A percentile compares a stretch with the other conserved stretches of the same genome.
These are phyloP conservation scores for Takifugu ocellatus DNA, from an alignment of 2,797 vertebrate genomes.

Conservation along the genomic window DNA sequence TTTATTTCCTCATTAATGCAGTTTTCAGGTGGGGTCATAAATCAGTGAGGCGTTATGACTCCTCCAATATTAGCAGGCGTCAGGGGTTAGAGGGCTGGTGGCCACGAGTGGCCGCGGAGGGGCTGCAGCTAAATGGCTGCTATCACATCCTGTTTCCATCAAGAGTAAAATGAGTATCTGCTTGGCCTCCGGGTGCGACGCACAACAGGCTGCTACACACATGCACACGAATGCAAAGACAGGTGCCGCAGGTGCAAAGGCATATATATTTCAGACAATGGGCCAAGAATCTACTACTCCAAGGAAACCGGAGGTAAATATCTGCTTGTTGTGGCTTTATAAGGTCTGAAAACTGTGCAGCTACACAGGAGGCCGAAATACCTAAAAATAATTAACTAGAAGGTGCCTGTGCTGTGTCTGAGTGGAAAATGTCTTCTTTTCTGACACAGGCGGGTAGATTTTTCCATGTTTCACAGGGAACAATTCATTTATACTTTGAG, in stretches of 20 bases:
- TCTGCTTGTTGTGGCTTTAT: constrained; percentile 28
- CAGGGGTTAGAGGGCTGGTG: constrained; percentile 4
- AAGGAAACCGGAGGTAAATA: constrained; percentile 42
- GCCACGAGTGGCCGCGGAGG: constrained; percentile 7
- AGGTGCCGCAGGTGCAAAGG: too few relatives aligned
- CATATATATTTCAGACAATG: constrained; percentile 6
- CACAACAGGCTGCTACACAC: constrained; percentile 3
- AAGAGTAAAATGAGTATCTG: constrained; percentile 37
- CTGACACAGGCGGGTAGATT: too few relatives aligned
- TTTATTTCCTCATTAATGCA: too few relatives aligned
- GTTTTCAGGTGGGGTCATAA: constrained; percentile 63
- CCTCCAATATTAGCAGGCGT: constrained; percentile 27
- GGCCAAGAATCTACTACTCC: constrained; percentile 17
- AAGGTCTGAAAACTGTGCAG: constrained; percentile 17
- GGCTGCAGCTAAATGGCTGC: constrained; percentile 48
- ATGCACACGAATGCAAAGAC: not conserved
- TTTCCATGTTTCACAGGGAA: too few relatives aligned
- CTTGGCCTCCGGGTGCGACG: constrained; percentile 24
- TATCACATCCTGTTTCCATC: constrained; percentile 52
- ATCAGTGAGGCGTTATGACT: constrained; percentile 59
- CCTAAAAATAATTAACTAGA: constrained; percentile 2
- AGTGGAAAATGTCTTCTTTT: too few relatives aligned
- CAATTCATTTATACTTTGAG: too few relatives aligned
- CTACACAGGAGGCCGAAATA: constrained; percentile 22
- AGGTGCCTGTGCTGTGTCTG: not conserved